Percentiles rank a stretch among this genome's conserved stretches.
Evolutionary conservation across 2,797 vertebrate species (phyloP).

Genomic region (Sebastiscus albofasciatus): DNA sequence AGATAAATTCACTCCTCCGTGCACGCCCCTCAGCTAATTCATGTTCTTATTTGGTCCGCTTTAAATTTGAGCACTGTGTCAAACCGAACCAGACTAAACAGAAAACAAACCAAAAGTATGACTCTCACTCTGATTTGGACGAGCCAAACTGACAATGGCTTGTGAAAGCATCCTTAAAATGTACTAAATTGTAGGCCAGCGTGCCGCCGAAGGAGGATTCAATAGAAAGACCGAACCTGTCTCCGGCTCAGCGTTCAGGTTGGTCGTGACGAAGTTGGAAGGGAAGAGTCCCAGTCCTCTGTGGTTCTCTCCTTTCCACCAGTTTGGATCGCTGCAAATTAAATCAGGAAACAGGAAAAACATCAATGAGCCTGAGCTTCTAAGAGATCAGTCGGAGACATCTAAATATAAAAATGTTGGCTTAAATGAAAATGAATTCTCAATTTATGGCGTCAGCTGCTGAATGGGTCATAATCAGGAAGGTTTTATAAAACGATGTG

Average conservation of each 20-base stretch:
- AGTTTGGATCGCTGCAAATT: constrained; percentile 92
- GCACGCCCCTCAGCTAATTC: too few relatives aligned
- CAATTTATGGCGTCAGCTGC: too few relatives aligned
- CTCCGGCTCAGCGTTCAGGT: constrained; percentile 90
- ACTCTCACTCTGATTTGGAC: too few relatives aligned
- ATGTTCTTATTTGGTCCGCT: too few relatives aligned
- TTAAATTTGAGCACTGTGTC: too few relatives aligned
- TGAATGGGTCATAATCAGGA: background rate
- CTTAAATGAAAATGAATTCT: background rate
- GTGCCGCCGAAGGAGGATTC: background rate
- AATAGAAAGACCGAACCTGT: constrained; percentile 78
- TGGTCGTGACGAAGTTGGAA: constrained; percentile 95
- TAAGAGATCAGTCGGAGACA: background rate
- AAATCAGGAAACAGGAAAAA: background rate
- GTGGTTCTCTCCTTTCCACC: constrained; percentile 99
- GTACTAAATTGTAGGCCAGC: background rate
- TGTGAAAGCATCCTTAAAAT: too few relatives aligned
- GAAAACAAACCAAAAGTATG: too few relatives aligned
- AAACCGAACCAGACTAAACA: too few relatives aligned
- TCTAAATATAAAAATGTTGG: background rate
- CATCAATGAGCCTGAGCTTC: background rate
- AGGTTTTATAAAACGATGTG: background rate
- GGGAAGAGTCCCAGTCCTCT: constrained; percentile 96
- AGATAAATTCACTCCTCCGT: too few relatives aligned
- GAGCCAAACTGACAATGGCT: too few relatives aligned